Conservation (phyloP, 2,113 vertebrate genomes). For the Oostethus manadensis region DNA sequence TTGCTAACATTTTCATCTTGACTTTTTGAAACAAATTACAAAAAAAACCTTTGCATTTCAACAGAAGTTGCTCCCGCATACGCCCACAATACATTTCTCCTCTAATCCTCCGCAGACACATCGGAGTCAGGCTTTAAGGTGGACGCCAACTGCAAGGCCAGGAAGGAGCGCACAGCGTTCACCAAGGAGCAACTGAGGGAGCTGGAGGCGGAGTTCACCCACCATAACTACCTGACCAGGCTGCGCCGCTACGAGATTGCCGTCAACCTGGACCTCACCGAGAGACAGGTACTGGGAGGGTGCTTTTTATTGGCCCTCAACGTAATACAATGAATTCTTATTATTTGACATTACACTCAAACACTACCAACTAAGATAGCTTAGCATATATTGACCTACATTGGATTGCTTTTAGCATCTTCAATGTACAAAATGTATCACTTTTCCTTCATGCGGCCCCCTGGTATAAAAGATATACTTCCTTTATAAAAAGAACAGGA, state of each 20-base stretch:
- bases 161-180: conserved; percentile 94
- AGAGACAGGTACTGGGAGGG: conserved; percentile 81
- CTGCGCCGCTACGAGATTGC: conserved; percentile 96
- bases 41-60: neutral
- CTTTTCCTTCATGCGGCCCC: too few species aligned
- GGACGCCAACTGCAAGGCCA: conserved; percentile 80
- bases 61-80: neutral
- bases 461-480: too few species aligned
- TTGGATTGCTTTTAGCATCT: too few species aligned
- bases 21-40: too few species aligned
- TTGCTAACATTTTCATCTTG: too few species aligned
- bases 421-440: too few species aligned
- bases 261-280: conserved; percentile 93
- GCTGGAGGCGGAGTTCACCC: conserved; percentile 92
- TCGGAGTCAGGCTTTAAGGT: conserved; percentile 72
- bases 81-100: neutral
- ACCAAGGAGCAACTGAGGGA: conserved; percentile 94
- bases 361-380: too few species aligned
- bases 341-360: too few species aligned
- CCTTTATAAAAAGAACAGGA: too few species aligned
- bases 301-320: too few species aligned
- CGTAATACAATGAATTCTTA: too few species aligned
- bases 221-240: conserved; percentile 94
- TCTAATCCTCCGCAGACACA: conserved; percentile 65
- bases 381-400: too few species aligned